Evolutionary conservation across 2,113 vertebrate species (phyloP).

Genomic region (Takifugu flavidus): DNA sequence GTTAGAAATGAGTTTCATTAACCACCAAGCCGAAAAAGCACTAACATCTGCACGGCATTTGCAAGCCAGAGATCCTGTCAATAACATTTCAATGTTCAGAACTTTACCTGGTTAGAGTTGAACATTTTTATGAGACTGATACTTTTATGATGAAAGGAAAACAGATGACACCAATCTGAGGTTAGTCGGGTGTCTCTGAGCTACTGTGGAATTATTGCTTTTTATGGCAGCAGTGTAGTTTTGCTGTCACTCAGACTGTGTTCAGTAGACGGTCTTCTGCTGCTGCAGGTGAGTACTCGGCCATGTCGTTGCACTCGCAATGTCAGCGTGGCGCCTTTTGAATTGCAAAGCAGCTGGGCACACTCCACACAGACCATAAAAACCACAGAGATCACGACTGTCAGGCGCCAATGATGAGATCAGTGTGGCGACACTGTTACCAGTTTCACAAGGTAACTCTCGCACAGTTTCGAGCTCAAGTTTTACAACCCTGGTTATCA

Average conservation of each 20-base stretch:
- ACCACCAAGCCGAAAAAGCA: neutral
- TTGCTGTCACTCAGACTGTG: conserved; percentile 40
- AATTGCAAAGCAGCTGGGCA: conserved; percentile 71
- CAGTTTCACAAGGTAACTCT: conserved; percentile 36
- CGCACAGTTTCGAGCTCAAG: conserved; percentile 4
- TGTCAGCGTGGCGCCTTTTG: conserved; percentile 67
- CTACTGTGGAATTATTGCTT: conserved; percentile 35
- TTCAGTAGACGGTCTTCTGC: conserved; percentile 19
- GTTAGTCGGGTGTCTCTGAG: conserved; percentile 26
- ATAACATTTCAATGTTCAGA: too few species aligned
- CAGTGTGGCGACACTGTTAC: conserved; percentile 30
- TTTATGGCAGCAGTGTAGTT: conserved; percentile 32
- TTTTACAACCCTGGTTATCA: conserved; percentile 59
- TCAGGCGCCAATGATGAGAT: conserved; percentile 62
- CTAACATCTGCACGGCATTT: neutral
- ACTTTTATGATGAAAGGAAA: too few species aligned
- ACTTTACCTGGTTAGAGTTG: too few species aligned
- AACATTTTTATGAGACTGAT: neutral
- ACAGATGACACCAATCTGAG: conserved; percentile 12
- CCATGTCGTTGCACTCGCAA: conserved; percentile 51
- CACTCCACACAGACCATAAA: conserved; percentile 67
- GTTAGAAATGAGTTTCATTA: neutral
- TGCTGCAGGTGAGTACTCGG: conserved; percentile 49
- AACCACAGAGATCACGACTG: conserved; percentile 53
- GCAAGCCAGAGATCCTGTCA: too few species aligned